Evolutionary conservation across 37 sponge, comb jelly and placozoan species (phyloP).

Genomic region (Sycon ciliatum): DNA sequence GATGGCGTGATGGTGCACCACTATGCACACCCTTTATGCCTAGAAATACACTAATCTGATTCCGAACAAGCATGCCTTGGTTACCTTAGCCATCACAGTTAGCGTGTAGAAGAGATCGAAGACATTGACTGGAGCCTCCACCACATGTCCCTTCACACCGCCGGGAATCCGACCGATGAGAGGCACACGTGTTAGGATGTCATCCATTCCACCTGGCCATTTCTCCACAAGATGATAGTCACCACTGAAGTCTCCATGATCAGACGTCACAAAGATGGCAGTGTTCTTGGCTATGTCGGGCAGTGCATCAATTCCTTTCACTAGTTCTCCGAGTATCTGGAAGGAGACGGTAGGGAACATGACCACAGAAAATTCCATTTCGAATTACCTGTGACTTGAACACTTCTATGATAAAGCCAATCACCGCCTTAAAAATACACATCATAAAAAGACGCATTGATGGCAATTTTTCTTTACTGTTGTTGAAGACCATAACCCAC

Average conservation of each 20-base stretch:
- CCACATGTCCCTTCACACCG: slow-evolving; percentile 5
- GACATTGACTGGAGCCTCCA: not conserved
- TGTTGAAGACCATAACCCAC: no score
- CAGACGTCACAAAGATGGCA: slow-evolving; percentile 11
- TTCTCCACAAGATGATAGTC: slow-evolving; percentile 10
- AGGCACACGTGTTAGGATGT: slow-evolving; percentile 13
- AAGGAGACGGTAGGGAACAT: no score
- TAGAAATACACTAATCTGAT: no score
- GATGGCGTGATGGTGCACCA: no score
- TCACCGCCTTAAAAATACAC: no score
- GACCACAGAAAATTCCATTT: no score
- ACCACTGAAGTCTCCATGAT: slow-evolving; percentile 3
- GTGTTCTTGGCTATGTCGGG: not conserved
- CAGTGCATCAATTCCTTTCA: not conserved
- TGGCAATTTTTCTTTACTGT: no score
- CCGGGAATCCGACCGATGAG: slow-evolving; percentile 2
- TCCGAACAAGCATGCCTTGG: no score
- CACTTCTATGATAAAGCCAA: no score
- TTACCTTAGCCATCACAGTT: not conserved
- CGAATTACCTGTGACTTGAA: no score
- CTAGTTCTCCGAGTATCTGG: not conserved
- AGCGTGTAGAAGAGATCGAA: not conserved
- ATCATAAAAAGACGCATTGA: no score
- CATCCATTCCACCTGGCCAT: slow-evolving; percentile 12
- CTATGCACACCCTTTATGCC: no score